Evolutionary conservation across 2,797 vertebrate species (phyloP).

Genomic region (Macrochelys suwanniensis): DNA sequence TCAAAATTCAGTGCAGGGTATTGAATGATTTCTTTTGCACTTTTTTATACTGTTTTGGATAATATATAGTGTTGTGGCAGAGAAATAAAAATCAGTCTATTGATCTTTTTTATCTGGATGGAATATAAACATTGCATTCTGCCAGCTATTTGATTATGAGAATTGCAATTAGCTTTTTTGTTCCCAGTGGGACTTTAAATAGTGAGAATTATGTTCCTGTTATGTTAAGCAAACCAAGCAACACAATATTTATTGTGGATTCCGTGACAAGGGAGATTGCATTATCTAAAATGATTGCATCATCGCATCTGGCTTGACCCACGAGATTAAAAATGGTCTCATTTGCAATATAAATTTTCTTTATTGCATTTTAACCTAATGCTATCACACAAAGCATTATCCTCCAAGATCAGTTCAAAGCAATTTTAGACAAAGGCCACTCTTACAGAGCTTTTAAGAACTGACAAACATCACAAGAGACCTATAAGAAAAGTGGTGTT

Average conservation of each 20-base stretch:
- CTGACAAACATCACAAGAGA: not conserved
- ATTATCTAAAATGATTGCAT: not conserved
- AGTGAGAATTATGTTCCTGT: slow-evolving; percentile 13
- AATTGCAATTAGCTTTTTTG: slow-evolving; percentile 14
- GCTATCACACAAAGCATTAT: not conserved
- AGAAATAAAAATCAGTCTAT: not conserved
- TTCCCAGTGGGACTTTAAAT: slow-evolving; percentile 17
- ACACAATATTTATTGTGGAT: slow-evolving; percentile 14
- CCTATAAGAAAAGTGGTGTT: not conserved
- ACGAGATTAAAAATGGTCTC: not conserved
- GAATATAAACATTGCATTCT: slow-evolving; percentile 23
- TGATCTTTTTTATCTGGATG: slow-evolving; percentile 12
- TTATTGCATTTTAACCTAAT: not conserved
- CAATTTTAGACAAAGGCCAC: not conserved
- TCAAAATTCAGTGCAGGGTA: slow-evolving; percentile 3
- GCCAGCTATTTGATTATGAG: slow-evolving; percentile 30
- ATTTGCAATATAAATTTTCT: not conserved
- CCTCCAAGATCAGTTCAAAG: not conserved
- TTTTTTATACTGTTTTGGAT: not conserved
- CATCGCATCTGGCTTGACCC: not conserved
- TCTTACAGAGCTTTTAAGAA: not conserved
- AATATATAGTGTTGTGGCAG: not conserved
- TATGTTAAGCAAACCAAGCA: slow-evolving; percentile 38
- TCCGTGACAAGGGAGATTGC: not conserved
- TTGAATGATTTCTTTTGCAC: not conserved